phyloP scores from a whole-genome alignment of 2,888 invertebrate species.

The Acleris holmiana region DNA sequence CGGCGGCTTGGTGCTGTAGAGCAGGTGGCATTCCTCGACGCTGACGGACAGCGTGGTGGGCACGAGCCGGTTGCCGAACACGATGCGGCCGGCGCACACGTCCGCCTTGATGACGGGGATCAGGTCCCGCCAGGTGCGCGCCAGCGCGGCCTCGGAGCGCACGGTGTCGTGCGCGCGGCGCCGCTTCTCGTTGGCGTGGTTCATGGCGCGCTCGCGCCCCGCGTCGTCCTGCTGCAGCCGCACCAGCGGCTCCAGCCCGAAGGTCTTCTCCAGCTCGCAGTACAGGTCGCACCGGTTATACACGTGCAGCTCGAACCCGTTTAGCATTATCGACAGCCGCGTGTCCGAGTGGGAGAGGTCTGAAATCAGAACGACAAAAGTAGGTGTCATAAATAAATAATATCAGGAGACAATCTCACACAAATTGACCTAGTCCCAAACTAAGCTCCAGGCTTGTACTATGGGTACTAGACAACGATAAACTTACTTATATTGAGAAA shows the following conservation, averaged over 20 bases:
- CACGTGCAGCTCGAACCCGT: conserved; percentile 97
- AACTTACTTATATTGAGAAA: too few relatives aligned
- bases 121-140: conserved; percentile 96
- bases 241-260: conserved; percentile 92
- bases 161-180: conserved; percentile 78
- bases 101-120: conserved; percentile 98
- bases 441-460: too few relatives aligned
- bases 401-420: too few relatives aligned
- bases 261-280: conserved; percentile 93
- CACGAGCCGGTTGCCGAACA: conserved; percentile 97
- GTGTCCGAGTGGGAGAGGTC: conserved; percentile 98
- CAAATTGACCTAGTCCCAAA: too few relatives aligned
- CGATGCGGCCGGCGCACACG: conserved; percentile 94
- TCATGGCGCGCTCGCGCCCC: conserved; percentile 85
- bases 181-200: conserved; percentile 85
- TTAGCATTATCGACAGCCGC: conserved; percentile 94
- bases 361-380: conserved; percentile 57
- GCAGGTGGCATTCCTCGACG: conserved; percentile 96
- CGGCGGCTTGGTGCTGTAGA: conserved; percentile 97
- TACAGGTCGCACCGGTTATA: conserved; percentile 97
- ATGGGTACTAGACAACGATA: too few relatives aligned
- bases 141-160: conserved; percentile 92
- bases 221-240: conserved; percentile 86
- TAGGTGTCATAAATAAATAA: too few relatives aligned
- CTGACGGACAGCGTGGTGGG: conserved; percentile 96